phyloP scores from a whole-genome alignment of 1,140 invertebrate genomes.

The Trachelipus rathkii region DNA sequence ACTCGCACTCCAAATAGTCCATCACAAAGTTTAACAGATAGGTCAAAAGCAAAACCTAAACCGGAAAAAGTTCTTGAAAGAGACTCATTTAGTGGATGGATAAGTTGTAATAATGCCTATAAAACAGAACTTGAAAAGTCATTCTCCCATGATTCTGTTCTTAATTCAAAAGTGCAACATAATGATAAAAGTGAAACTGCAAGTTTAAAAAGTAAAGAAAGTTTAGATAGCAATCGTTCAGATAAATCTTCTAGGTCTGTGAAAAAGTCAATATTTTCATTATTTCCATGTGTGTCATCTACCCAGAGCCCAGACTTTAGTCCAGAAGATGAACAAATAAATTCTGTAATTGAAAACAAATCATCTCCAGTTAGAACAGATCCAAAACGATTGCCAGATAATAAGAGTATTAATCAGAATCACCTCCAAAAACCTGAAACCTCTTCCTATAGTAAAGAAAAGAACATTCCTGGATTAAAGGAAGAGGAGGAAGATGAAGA shows the following conservation, averaged over 20 bases:
- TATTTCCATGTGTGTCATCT: conserved; percentile 1
- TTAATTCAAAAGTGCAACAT: neutral
- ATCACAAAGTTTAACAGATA: no score
- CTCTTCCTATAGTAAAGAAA: neutral
- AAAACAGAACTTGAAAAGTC: neutral
- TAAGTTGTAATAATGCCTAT: neutral
- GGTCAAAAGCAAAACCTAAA: neutral
- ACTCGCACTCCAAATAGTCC: neutral
- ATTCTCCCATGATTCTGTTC: neutral
- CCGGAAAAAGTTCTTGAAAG: neutral
- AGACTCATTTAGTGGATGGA: neutral
- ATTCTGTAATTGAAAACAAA: neutral
- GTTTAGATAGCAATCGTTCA: neutral
- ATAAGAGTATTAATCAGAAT: neutral
- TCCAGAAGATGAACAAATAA: neutral
- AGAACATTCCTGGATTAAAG: neutral
- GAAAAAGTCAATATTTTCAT: neutral
- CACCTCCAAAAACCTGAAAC: neutral
- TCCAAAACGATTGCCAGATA: neutral
- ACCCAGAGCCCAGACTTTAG: neutral
- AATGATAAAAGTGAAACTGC: conserved; percentile 4
- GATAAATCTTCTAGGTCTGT: neutral
- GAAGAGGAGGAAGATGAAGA: neutral
- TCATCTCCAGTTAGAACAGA: neutral
- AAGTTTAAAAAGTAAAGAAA: neutral